Evolutionary conservation across 2,888 invertebrate genomes (phyloP), one percentile per base, ranked within the genome.

Genomic region (Aporophyla lueneburgensis): DNA sequence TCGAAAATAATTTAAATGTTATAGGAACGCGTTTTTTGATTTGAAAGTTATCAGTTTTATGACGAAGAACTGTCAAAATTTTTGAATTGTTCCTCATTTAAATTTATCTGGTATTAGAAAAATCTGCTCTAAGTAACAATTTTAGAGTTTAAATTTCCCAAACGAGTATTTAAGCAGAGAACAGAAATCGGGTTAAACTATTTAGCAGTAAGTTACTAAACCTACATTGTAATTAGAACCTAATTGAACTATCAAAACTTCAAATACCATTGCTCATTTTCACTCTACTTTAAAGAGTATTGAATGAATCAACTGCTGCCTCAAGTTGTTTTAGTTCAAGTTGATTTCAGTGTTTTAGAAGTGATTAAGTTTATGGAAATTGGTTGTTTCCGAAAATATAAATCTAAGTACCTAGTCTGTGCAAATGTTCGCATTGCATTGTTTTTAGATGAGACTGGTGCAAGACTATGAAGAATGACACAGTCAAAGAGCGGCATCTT

Each of bases 191-290:
- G 1, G 5, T 4, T 2, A 56, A n/a, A n/a, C 7, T 19, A 40
- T n/a, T 49, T 19, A 24, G 2, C 16, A 21, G 24, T 21, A 24
- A 72, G 5, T 27, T 16, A 46, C 16, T 63, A 21, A 5, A 16
- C 5, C 5, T 63, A 16, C 10, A 2, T 66, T 12, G 12, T 40
- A 49, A 70, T 71, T 76, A 14, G 6, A 40, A 49, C 76, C 24
- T 43, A 27, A 51, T 49, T 76, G 27, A 77, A 58, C 77, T 51
- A 58, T 58, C 43, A 27, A 51, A 77, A 77, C 27, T 77, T 76
- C 10, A 21, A 40, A 77, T 5, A 53, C 9, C 19, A 40, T 58
- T 66, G 76, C 66, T 75, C 77, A 77, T 46, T 77, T 76, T 67
- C n/a, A 10, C 58, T 43, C 43, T 16, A 51, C 49, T 75, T 75